phyloP scores from a whole-genome alignment of 2,888 invertebrate species.

The Stratiomys singularior region DNA sequence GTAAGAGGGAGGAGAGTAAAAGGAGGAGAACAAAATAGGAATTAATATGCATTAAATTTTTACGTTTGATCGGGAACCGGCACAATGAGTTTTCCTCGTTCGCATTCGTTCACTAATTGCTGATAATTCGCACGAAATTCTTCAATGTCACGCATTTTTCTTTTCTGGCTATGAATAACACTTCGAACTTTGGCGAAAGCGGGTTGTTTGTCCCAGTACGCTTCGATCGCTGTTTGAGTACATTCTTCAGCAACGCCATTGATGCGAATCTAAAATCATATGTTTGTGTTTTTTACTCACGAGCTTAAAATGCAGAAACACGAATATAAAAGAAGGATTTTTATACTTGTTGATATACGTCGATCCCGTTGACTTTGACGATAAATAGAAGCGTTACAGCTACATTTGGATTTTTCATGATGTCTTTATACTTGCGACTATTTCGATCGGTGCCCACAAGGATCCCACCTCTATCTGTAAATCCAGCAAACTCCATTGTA shows the following conservation, averaged over 20 bases:
- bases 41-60: background rate
- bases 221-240: slow-evolving; percentile 53
- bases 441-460: slow-evolving; percentile 60
- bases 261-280: slow-evolving; percentile 51
- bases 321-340: background rate
- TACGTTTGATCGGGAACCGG: slow-evolving; percentile 57
- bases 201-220: slow-evolving; percentile 58
- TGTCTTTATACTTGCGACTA: slow-evolving; percentile 59
- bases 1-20: too few species aligned
- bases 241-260: slow-evolving; percentile 60
- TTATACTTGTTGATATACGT: slow-evolving; percentile 44
- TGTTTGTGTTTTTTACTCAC: background rate
- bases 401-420: slow-evolving; percentile 57
- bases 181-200: slow-evolving; percentile 59
- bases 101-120: slow-evolving; percentile 54
- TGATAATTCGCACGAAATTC: slow-evolving; percentile 56
- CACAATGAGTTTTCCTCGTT: slow-evolving; percentile 51
- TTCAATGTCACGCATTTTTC: slow-evolving; percentile 56
- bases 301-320: background rate
- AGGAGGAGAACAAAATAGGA: too few species aligned
- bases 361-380: background rate
- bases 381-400: slow-evolving; percentile 56
- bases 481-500: slow-evolving; percentile 59
- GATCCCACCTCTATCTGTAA: slow-evolving; percentile 54
- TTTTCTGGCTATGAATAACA: slow-evolving; percentile 58